Base-by-base conservation (phyloP, 1,140 invertebrate genomes). In the Chymomyza costata region DNA sequence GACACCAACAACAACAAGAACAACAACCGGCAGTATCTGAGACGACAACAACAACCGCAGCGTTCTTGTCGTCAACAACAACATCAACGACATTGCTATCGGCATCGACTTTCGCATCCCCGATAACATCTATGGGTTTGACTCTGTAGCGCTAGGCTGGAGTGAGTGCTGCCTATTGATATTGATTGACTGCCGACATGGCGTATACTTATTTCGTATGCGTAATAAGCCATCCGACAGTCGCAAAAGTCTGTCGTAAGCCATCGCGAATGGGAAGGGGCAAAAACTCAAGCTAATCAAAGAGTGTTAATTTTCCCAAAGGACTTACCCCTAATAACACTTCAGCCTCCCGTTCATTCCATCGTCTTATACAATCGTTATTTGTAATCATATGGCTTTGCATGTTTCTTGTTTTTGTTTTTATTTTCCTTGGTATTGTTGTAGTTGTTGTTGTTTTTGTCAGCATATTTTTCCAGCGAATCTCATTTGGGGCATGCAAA, bases 241-340 rank as follows among this genome's bases (percentile, higher is more conserved):
- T n/a, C n/a, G n/a, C n/a, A n/a, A 34, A 58, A 55, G 40, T 30
- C 35, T 47, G 50, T 16, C 17, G 31, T 15, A 18, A 34, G 17
- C n/a, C n/a, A n/a, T n/a, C n/a, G n/a, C n/a, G n/a, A n/a, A n/a
- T n/a, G n/a, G 37, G 25, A 2, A 11, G 16, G 6, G 31, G 7
- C 21, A n/a, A n/a, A n/a, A n/a, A n/a, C n/a, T n/a, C n/a, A 1
- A 11, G 58, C 70, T 76, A 76, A 76, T 76, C 70, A 76, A 76
- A 76, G 71, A 78, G 73, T 80, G 73, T 80, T 78, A 78, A 78
- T 78, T 78, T 78, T 68, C 73, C 73, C 73, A 78, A 67, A 73
- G 73, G 73, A 78, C 67, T 65, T 57, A 47, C 54, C 58, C 38
- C 37, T 28, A 40, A 67, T 60, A 57, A 58, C 52, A 58, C 10